Base-by-base conservation (phyloP, 2,888 invertebrate species). In the Carcina quercana region DNA sequence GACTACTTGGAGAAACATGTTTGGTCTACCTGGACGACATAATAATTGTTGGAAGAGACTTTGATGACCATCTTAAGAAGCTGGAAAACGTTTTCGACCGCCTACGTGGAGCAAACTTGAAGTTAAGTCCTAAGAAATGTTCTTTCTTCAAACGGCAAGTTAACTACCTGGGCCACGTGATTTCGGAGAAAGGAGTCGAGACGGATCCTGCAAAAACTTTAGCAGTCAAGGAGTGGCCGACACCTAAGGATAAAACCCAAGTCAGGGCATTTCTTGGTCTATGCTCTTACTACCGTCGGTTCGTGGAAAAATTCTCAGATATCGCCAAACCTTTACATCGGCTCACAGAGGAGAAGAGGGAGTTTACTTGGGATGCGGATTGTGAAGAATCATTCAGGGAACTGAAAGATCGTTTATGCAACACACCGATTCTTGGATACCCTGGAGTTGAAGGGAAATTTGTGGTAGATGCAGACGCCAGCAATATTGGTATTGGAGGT, bases 201-300 rank as follows among this genome's bases (percentile, higher is more conserved):
- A 40, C 40, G 6, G 38, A 45, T 28, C 37, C 40, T 0, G 40
- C 37, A 11, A 46, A 46, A 30, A 34, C 43, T 6, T 19, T 11
- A 5, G 40, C 42, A 2, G 43, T 47, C 4, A 15, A 44, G 5
- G 39, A 45, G 15, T 45, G 27, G 13, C 39, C 45, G 6, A 40
- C 27, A 28, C 47, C 50, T 5, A 38, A 10, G 8, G 42, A 20
- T 13, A 28, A 32, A 2, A 45, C 34, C 8, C 39, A 45, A n/a
- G 11, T 48, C 3, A 35, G 38, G 17, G 20, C 42, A 10, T 47
- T 43, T 14, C 31, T 45, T 0, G 49, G 45, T 8, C 20, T 41
- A 2, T 43, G 33, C 3, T 31, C 31, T 21, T 39, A 36, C 35
- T 38, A 35, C 15, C 32, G 38, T 14, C 17, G 35, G 5, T 47